Conservation (phyloP, 1,140 invertebrate species). For the Riptortus pedestris region DNA sequence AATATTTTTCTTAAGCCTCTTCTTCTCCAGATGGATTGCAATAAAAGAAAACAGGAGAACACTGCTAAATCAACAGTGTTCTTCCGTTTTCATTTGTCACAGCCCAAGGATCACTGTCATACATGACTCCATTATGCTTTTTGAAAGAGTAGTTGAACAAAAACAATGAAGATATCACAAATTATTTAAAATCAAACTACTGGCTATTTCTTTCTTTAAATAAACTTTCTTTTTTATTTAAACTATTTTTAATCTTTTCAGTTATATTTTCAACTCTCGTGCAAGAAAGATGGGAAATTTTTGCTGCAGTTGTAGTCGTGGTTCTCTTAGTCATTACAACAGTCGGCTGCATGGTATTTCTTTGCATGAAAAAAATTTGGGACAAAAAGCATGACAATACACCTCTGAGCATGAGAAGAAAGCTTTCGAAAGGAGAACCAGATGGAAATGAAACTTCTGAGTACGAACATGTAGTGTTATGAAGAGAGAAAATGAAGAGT, state of each 20-base stretch:
- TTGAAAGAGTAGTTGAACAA: too few species aligned
- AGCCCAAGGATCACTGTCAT: too few species aligned
- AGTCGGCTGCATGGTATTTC: neutral
- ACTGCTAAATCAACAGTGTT: too few species aligned
- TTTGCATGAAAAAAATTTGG: slow-evolving; percentile 6
- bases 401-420: neutral
- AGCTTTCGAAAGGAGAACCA: neutral
- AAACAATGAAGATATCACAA: too few species aligned
- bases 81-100: too few species aligned
- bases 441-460: slow-evolving; percentile 11
- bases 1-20: too few species aligned
- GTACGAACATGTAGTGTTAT: slow-evolving; percentile 8
- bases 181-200: too few species aligned
- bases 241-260: neutral
- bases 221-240: neutral
- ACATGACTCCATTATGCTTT: too few species aligned
- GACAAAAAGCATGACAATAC: neutral
- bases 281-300: slow-evolving; percentile 10
- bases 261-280: neutral
- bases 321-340: neutral
- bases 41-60: too few species aligned
- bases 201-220: too few species aligned
- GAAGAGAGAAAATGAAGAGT: neutral
- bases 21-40: too few species aligned
- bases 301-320: neutral